Evolutionary conservation across 2,888 invertebrate species (phyloP), one percentile per base, ranked within the genome.

Genomic region (Hirtodrosophila duncani): DNA sequence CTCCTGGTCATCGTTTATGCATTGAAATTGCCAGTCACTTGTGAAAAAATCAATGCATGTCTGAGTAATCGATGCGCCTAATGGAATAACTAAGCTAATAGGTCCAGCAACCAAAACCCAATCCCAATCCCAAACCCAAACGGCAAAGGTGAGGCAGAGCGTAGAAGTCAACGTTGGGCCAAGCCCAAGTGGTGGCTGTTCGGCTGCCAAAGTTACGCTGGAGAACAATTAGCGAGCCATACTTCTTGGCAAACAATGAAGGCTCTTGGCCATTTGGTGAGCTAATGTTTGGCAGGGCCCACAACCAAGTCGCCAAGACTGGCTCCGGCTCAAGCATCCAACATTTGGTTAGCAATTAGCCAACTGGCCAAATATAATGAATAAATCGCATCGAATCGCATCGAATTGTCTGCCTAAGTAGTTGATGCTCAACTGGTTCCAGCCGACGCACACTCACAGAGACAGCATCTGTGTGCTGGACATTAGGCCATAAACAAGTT

Each of bases 1-100:
- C 52, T 66, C 78, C 80, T 77, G 80, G 80, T 49, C 78, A 77
- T 77, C 77, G 80, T 49, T 57, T 77, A 77, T 77, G 80, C 77
- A 77, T 77, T 77, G 77, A 77, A 77, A 77, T 80, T 64, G 59
- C 62, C 77, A 77, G 80, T 77, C 80, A 74, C 44, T 67, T 77
- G 77, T 80, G 46, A 77, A 80, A 79, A 77, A 77, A 77, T 77
- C 78, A 70, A 74, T 77, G 77, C 77, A 77, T 77, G 77, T 77
- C 80, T 77, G 77, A 77, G 78, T 78, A 79, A 72, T 80, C 74
- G 62, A 79, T 77, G 77, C 59, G 62, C 48, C 75, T 77, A 77
- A 77, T 77, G 75, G 75, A 77, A 77, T 77, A 77, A 62, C 77
- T 72, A 79, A 77, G 75, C 77, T 69, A 79, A 79, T 79, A 69